Conservation (phyloP, 1,140 invertebrate genomes). For the Apis laboriosa region DNA sequence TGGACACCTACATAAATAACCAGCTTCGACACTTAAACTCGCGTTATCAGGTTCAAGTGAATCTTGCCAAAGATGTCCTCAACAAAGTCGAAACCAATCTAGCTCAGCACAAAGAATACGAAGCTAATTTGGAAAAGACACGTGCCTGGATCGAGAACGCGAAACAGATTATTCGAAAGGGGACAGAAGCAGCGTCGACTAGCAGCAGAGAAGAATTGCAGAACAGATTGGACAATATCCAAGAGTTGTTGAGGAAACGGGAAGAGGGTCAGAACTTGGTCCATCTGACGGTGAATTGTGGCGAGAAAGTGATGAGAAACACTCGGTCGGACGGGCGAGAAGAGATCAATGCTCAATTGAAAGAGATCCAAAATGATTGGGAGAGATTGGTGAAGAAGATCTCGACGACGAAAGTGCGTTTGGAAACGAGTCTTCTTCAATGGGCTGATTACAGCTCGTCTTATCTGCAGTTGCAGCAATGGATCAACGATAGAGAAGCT, state of each 20-base stretch:
- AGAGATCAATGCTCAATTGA: slow-evolving; percentile 92
- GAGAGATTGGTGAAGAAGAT: slow-evolving; percentile 95
- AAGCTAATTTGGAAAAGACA: slow-evolving; percentile 89
- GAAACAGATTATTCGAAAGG: slow-evolving; percentile 90
- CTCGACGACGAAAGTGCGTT: slow-evolving; percentile 94
- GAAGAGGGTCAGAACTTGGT: slow-evolving; percentile 96
- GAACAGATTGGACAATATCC: slow-evolving; percentile 89
- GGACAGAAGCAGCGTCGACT: slow-evolving; percentile 88
- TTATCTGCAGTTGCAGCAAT: slow-evolving; percentile 94
- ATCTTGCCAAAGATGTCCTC: slow-evolving; percentile 94
- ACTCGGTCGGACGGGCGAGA: slow-evolving; percentile 95
- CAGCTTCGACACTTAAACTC: slow-evolving; percentile 95
- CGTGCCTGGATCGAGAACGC: slow-evolving; percentile 94
- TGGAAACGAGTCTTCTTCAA: slow-evolving; percentile 95
- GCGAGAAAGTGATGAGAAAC: slow-evolving; percentile 94
- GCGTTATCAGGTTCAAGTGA: slow-evolving; percentile 93
- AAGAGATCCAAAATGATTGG: slow-evolving; percentile 96
- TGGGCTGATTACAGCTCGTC: slow-evolving; percentile 98
- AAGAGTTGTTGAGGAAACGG: slow-evolving; percentile 90
- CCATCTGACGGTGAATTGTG: slow-evolving; percentile 94
- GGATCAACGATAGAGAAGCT: slow-evolving; percentile 96
- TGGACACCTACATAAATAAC: slow-evolving; percentile 95
- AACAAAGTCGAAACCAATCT: slow-evolving; percentile 95
- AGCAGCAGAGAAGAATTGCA: slow-evolving; percentile 93
- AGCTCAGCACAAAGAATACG: slow-evolving; percentile 93